These are phyloP conservation scores for Acanthopleura granulata DNA, from an alignment of 2,888 invertebrate species.

Conservation along the genomic window DNA sequence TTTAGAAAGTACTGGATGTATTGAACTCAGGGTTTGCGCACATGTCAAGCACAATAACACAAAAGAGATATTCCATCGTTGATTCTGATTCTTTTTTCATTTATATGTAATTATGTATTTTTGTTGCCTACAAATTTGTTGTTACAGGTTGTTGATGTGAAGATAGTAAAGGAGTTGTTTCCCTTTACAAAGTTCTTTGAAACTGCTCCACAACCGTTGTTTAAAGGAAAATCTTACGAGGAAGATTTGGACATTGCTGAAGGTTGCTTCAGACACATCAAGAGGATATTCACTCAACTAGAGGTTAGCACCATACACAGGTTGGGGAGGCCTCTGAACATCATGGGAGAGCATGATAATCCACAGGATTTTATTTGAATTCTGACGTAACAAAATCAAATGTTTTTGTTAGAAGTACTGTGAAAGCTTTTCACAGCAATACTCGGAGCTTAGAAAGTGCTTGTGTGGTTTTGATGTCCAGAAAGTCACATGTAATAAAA, in stretches of 20 bases:
- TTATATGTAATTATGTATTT: too few relatives aligned
- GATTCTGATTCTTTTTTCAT: too few relatives aligned
- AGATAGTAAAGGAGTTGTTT: conserved; percentile 77
- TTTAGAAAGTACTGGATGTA: too few relatives aligned
- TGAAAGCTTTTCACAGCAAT: background rate
- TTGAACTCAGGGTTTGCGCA: too few relatives aligned
- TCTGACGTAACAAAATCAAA: background rate
- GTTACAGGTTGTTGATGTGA: conserved; percentile 50
- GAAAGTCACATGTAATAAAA: too few relatives aligned
- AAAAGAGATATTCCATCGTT: too few relatives aligned
- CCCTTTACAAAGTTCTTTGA: conserved; percentile 95
- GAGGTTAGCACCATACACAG: conserved; percentile 73
- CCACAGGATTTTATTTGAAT: background rate
- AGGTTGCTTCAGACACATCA: conserved; percentile 94
- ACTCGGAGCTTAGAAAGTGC: too few relatives aligned
- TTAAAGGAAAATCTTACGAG: conserved; percentile 81
- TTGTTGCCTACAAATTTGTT: background rate
- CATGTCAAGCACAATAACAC: too few relatives aligned
- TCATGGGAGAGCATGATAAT: background rate
- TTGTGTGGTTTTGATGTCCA: too few relatives aligned
- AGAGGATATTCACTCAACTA: conserved; percentile 94
- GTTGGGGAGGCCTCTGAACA: background rate
- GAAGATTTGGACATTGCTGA: conserved; percentile 90
- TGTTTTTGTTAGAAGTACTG: background rate
- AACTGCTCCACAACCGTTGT: conserved; percentile 93